Conservation (phyloP, 2,888 invertebrate species). For the Eupithecia tripunctaria region DNA sequence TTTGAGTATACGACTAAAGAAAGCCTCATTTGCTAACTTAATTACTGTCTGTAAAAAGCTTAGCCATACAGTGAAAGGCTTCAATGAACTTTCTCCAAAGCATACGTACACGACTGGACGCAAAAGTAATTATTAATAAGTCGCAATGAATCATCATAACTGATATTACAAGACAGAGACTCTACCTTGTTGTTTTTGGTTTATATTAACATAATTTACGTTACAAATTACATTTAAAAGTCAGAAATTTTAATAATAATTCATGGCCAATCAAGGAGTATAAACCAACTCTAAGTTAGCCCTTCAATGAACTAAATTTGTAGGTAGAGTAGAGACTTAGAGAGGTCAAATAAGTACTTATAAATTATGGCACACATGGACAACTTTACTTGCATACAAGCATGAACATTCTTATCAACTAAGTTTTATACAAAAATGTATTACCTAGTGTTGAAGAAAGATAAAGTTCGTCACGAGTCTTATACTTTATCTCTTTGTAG, state of each 20-base stretch:
- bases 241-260: neutral
- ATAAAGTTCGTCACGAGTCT: neutral
- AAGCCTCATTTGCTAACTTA: neutral
- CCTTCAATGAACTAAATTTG: neutral
- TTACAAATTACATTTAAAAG: neutral
- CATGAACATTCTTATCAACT: neutral
- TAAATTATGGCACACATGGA: too few relatives aligned
- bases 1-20: neutral
- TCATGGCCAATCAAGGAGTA: neutral
- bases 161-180: neutral
- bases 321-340: too few relatives aligned
- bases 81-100: neutral
- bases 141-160: neutral
- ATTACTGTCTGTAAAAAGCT: neutral
- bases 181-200: too few relatives aligned
- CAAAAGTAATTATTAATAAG: neutral
- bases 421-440: neutral
- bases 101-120: neutral
- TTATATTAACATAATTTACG: too few relatives aligned
- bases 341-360: neutral
- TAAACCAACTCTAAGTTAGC: neutral
- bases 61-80: neutral
- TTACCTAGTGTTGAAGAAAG: neutral
- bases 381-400: neutral
- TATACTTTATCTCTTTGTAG: neutral